Evolutionary conservation across 2,888 invertebrate species (phyloP).

Genomic region (Epistrophe grossulariae): DNA sequence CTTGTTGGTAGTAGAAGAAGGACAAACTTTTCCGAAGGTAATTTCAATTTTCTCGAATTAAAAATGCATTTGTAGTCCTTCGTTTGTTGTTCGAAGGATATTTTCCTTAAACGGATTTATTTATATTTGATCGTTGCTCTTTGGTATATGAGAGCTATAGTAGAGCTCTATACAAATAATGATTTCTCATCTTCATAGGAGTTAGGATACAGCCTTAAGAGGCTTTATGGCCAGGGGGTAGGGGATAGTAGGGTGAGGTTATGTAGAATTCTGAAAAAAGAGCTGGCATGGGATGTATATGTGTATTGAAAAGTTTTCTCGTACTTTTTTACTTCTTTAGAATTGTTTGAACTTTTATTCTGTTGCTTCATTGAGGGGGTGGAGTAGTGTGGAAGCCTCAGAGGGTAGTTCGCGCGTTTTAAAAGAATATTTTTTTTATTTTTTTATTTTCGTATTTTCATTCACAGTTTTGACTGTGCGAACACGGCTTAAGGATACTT

Average conservation of each 20-base stretch:
- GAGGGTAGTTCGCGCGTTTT: conserved; percentile 41
- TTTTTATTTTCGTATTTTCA: conserved; percentile 47
- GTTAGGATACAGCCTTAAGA: background rate
- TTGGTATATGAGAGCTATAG: conserved; percentile 18
- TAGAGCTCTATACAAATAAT: conserved; percentile 42
- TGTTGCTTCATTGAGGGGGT: conserved; percentile 60
- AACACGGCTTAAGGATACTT: conserved; percentile 71
- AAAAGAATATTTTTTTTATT: conserved; percentile 16
- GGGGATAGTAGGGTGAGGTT: background rate
- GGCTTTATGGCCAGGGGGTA: background rate
- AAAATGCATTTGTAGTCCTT: conserved; percentile 74
- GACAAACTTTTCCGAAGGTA: conserved; percentile 72
- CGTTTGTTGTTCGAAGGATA: conserved; percentile 73
- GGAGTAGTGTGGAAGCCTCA: background rate
- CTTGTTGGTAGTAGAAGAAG: conserved; percentile 26
- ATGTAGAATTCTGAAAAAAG: background rate
- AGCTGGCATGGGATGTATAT: conserved; percentile 13
- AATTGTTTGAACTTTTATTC: conserved; percentile 74
- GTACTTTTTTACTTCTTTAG: conserved; percentile 59
- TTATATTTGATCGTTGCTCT: conserved; percentile 70
- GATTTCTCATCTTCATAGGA: conserved; percentile 34
- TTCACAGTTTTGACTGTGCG: conserved; percentile 63
- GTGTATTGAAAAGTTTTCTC: conserved; percentile 64
- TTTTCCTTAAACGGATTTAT: conserved; percentile 74
- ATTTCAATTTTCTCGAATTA: conserved; percentile 75